Evolutionary conservation across 2,888 invertebrate genomes (phyloP).

Genomic region (Mechanitis messenoides): DNA sequence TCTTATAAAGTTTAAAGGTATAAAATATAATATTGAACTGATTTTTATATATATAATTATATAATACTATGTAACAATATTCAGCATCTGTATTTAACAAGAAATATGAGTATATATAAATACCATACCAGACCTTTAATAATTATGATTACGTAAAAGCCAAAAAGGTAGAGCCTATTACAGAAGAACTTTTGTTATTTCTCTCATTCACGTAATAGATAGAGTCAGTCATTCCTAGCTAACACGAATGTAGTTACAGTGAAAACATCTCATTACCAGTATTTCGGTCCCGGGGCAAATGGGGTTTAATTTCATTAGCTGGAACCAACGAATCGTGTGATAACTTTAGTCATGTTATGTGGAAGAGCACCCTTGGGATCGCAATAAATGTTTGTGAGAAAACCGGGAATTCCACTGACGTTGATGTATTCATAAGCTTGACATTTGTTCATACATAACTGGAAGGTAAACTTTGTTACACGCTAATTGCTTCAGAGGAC

Average conservation of each 20-base stretch:
- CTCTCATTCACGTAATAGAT: constrained; percentile 37
- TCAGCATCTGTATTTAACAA: too few species aligned
- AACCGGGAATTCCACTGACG: constrained; percentile 41
- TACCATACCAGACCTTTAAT: too few species aligned
- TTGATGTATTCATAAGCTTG: constrained; percentile 46
- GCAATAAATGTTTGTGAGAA: constrained; percentile 44
- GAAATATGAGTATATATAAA: too few species aligned
- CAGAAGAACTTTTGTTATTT: constrained; percentile 34
- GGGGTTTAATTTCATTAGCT: constrained; percentile 75
- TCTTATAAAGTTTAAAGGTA: too few species aligned
- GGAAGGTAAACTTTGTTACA: constrained; percentile 18
- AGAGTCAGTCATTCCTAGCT: constrained; percentile 41
- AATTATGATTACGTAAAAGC: background rate
- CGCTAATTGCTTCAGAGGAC: constrained; percentile 12
- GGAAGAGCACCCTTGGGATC: constrained; percentile 59
- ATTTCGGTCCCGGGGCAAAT: constrained; percentile 59
- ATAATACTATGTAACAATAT: too few species aligned
- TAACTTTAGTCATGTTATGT: constrained; percentile 71
- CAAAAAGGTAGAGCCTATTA: constrained; percentile 29
- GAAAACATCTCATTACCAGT: constrained; percentile 61
- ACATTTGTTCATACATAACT: constrained; percentile 18
- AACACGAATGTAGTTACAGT: constrained; percentile 59
- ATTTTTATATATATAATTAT: too few species aligned
- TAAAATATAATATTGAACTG: too few species aligned
- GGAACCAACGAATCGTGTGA: constrained; percentile 74